Conservation (phyloP, 2,113 vertebrate genomes). For the Pollimyrus isidori region DNA sequence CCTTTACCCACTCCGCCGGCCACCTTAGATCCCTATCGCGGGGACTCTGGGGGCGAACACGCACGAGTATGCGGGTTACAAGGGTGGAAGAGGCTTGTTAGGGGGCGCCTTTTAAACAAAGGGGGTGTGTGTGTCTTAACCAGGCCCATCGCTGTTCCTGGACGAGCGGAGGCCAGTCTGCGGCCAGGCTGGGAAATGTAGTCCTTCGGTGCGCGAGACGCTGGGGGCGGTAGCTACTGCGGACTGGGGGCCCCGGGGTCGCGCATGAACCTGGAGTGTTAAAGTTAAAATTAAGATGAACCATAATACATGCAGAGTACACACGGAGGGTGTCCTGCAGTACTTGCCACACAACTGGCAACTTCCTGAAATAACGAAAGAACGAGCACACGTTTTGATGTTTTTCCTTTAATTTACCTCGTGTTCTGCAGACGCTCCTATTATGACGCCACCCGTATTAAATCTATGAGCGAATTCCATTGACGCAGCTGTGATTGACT, state of each 20-base stretch:
- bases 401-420: neutral
- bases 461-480: neutral
- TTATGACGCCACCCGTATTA: neutral
- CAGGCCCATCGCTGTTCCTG: slow-evolving; percentile 64
- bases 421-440: neutral
- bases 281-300: neutral
- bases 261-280: neutral
- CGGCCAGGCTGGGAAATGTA: slow-evolving; percentile 50
- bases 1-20: neutral
- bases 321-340: neutral
- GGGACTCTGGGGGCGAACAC: neutral
- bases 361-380: neutral
- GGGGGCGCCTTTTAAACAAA: slow-evolving; percentile 14
- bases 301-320: neutral
- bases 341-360: neutral
- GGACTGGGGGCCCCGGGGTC: neutral
- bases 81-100: neutral
- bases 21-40: neutral
- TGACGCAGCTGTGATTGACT: neutral
- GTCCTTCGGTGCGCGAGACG: slow-evolving; percentile 28
- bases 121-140: neutral
- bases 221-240: neutral
- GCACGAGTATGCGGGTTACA: neutral
- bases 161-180: slow-evolving; percentile 41
- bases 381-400: neutral